These are phyloP conservation scores for Strix aluco DNA, from an alignment of 2,113 vertebrate genomes.

Conservation along the genomic window DNA sequence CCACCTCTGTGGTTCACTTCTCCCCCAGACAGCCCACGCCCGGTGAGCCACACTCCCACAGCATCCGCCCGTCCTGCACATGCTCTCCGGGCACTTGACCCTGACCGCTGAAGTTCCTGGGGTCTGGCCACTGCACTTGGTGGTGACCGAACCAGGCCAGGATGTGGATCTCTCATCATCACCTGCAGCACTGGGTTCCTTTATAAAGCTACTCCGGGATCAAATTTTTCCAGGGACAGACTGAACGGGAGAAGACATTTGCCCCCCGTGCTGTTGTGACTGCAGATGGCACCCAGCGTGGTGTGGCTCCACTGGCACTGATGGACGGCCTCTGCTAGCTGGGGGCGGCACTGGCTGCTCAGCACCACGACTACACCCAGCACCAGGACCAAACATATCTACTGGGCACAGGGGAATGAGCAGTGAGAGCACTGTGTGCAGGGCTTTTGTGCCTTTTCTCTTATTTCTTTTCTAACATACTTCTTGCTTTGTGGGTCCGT, in stretches of 20 bases:
- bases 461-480: not conserved
- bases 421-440: not conserved
- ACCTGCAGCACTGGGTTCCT: not conserved
- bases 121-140: not conserved
- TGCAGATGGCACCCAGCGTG: not conserved
- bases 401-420: not conserved
- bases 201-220: not conserved
- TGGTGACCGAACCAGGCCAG: not conserved
- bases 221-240: not conserved
- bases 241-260: not conserved
- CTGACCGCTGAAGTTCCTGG: fast-evolving
- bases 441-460: not conserved
- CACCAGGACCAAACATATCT: fast-evolving
- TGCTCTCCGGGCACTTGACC: not conserved
- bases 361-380: fast-evolving
- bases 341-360: not conserved
- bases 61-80: fast-evolving
- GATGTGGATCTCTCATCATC: not conserved
- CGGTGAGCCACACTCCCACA: not conserved
- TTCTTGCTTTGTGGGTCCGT: not conserved
- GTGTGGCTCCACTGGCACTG: not conserved
- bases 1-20: not conserved
- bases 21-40: not conserved
- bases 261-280: not conserved
- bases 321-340: not conserved